These are phyloP conservation scores for Ypsolopha scabrella DNA, from an alignment of 2,888 invertebrate species.

Conservation along the genomic window DNA sequence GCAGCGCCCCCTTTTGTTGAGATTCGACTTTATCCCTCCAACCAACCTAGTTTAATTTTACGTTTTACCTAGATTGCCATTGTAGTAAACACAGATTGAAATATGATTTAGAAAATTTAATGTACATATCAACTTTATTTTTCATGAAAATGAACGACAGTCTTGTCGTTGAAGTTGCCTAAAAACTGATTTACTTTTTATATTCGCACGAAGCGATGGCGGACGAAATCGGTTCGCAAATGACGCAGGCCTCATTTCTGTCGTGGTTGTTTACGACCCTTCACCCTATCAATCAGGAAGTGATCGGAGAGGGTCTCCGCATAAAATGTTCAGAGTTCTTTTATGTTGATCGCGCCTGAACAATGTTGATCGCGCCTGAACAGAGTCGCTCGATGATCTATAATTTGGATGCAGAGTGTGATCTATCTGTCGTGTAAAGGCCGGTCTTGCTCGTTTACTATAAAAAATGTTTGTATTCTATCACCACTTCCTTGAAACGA, in stretches of 20 bases:
- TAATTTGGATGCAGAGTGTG: slow-evolving; percentile 18
- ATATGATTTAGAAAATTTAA: too few species aligned
- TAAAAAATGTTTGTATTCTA: too few species aligned
- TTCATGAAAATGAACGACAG: too few species aligned
- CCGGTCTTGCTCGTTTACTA: too few species aligned
- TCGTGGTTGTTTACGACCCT: slow-evolving; percentile 27
- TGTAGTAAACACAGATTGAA: too few species aligned
- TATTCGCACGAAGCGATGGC: not conserved
- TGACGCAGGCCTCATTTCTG: slow-evolving; percentile 1
- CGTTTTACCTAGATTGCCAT: too few species aligned
- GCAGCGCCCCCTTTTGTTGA: not conserved
- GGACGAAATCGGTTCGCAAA: slow-evolving; percentile 1
- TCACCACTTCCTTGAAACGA: too few species aligned
- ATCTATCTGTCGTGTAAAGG: too few species aligned
- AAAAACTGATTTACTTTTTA: not conserved
- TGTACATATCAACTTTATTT: too few species aligned
- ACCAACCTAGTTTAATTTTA: too few species aligned
- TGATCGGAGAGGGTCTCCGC: slow-evolving; percentile 13
- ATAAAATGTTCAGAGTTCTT: slow-evolving; percentile 26
- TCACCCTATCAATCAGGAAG: slow-evolving; percentile 37
- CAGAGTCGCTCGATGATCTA: slow-evolving; percentile 31
- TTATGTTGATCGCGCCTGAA: slow-evolving; percentile 22
- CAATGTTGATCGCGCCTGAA: slow-evolving; percentile 26
- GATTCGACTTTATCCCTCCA: not conserved
- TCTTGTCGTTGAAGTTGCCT: too few species aligned